A percentile compares a stretch with the other conserved stretches of the same genome.
Evolutionary conservation across 1,140 invertebrate genomes (phyloP).

Genomic region (Gonioctena quinquepunctata): DNA sequence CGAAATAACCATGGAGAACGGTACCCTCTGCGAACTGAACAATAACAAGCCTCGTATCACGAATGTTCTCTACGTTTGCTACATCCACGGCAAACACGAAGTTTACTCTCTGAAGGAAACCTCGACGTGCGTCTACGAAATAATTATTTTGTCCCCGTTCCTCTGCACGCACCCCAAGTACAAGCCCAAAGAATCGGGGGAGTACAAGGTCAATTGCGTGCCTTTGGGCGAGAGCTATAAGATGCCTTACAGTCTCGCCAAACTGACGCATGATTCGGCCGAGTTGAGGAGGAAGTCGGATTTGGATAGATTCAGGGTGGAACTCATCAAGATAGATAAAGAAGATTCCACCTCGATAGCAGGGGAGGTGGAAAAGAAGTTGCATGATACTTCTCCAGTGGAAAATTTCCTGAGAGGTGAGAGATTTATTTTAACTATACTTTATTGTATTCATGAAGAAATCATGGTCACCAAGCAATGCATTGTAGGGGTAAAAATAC

Average conservation of each 20-base stretch:
- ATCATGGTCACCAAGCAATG: no score
- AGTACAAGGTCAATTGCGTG: conserved; percentile 81
- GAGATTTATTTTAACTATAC: no score
- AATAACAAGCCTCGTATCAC: conserved; percentile 77
- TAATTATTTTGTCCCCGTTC: conserved; percentile 80
- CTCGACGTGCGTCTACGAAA: conserved; percentile 92
- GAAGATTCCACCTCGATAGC: conserved; percentile 43
- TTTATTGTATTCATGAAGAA: no score
- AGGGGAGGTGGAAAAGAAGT: conserved; percentile 52
- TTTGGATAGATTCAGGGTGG: conserved; percentile 68
- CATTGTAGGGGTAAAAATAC: no score
- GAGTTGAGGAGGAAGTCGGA: conserved; percentile 71
- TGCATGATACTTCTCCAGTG: conserved; percentile 65
- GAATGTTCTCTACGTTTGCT: conserved; percentile 83
- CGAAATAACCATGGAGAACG: conserved; percentile 77
- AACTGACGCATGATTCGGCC: conserved; percentile 73
- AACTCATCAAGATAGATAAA: conserved; percentile 62
- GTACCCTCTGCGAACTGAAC: conserved; percentile 91
- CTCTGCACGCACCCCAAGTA: conserved; percentile 90
- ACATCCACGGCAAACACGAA: conserved; percentile 82
- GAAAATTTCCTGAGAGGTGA: conserved; percentile 75
- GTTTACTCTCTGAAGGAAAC: conserved; percentile 92
- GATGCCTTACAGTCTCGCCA: conserved; percentile 74
- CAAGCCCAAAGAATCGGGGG: conserved; percentile 78
- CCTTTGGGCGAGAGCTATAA: conserved; percentile 71